A percentile compares a stretch with the other conserved stretches of the same genome.
These are phyloP conservation scores for Pristis pectinata DNA, from an alignment of 2,797 vertebrate genomes.

Conservation along the genomic window DNA sequence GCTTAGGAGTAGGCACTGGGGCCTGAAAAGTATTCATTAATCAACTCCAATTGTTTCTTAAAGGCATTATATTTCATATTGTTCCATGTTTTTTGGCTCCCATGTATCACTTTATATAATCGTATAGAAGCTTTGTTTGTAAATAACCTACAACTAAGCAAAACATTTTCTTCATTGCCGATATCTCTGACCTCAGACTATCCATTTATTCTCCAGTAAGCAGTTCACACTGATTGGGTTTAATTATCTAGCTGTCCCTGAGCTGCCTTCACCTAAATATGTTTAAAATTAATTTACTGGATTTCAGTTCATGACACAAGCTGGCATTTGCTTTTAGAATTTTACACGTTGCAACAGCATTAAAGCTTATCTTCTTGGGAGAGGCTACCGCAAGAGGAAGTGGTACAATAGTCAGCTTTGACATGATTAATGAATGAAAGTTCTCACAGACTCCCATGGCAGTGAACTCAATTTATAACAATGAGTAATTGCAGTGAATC, in stretches of 20 bases:
- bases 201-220: neutral
- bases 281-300: neutral
- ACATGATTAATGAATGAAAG: neutral
- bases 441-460: neutral
- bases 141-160: neutral
- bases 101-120: neutral
- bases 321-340: neutral
- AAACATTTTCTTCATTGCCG: neutral
- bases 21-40: too few relatives aligned
- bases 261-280: neutral
- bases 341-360: neutral
- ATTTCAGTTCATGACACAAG: neutral
- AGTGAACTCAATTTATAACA: neutral
- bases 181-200: neutral
- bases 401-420: neutral
- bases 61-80: neutral
- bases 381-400: neutral
- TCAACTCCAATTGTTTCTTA: neutral
- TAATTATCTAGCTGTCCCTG: neutral
- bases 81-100: neutral
- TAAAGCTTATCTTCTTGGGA: neutral
- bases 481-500: neutral
- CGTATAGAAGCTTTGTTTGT: neutral
- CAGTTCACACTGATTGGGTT: neutral
- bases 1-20: neutral